phyloP scores from a whole-genome alignment of 2,797 vertebrate genomes.

The Momotus momota region DNA sequence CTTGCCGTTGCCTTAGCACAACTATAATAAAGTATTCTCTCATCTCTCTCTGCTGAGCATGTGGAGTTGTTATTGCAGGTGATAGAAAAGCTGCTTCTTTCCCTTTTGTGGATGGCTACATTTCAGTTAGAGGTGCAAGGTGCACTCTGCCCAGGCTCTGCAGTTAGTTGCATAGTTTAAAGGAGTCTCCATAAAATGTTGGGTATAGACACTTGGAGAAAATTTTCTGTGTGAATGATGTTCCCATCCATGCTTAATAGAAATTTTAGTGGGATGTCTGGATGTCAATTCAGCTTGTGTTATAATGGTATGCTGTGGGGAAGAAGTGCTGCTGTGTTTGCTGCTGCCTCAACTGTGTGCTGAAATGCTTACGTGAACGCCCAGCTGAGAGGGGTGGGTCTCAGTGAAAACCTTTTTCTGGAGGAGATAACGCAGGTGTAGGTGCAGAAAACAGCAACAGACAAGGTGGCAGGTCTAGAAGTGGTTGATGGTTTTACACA shows the following conservation, averaged over 20 bases:
- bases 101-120: background rate
- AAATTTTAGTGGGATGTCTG: background rate
- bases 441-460: background rate
- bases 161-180: too few relatives aligned
- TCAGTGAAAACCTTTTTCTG: background rate
- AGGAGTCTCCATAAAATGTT: too few relatives aligned
- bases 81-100: background rate
- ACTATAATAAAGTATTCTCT: background rate
- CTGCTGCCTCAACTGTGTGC: background rate
- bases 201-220: too few relatives aligned
- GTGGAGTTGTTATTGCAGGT: background rate
- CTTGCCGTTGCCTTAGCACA: background rate
- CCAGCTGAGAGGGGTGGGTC: background rate
- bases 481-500: background rate
- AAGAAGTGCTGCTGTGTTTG: background rate
- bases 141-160: background rate
- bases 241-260: background rate
- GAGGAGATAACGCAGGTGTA: background rate
- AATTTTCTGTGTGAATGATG: too few relatives aligned
- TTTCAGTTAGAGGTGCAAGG: background rate
- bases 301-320: background rate
- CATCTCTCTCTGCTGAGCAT: background rate
- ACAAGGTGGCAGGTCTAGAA: background rate
- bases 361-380: background rate
- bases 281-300: background rate